Base-by-base conservation (phyloP, 2,797 vertebrate genomes). In the Eurystomus glaucurus region DNA sequence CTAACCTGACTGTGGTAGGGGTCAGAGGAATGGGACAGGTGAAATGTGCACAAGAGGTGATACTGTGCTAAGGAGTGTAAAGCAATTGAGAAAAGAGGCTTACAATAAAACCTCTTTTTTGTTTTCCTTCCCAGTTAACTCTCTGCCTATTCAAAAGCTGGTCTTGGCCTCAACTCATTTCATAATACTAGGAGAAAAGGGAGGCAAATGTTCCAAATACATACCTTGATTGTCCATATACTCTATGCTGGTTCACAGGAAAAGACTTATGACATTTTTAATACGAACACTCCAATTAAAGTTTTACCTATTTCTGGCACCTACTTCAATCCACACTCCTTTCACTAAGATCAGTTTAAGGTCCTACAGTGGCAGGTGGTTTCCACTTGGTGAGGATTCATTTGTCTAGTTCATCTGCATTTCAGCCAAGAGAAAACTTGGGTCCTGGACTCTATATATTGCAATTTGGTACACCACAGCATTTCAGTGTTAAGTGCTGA, bases 81-180 rank as follows among this genome's bases (percentile, higher is more conserved):
- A 72, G 28, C 14, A 86, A 26, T 11, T 39, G 46, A 62, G 21
- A 26, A 65, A 65, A 82, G 69, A 74, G 5, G 9, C 4, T 23
- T n/a, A 35, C 8, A 41, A 65, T 28, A 60, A 79, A 62, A 0
- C 1, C 0, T 0, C 9, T 43, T 52, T 29, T 64, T 14, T 41
- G 10, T 35, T 66, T 65, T 45, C 16, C 64, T 66, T 78, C 11
- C 33, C 0, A 0, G 4, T 62, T 35, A 45, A 37, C 11, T 26
- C 13, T 22, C 14, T 74, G 19, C 5, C 37, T 74, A 4, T 22
- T 62, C 19, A 62, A 45, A 77, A 74, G 8, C 14, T 70, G 41
- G 9, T 35, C 31, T 89, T 55, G 26, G 16, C 12, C 15, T 85
- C n/a, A 58, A 31, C 3, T 69, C 6, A 20, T 65, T 46, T 52